These are phyloP conservation scores for Mamestra configurata DNA, from an alignment of 1,140 invertebrate species.

Conservation along the genomic window DNA sequence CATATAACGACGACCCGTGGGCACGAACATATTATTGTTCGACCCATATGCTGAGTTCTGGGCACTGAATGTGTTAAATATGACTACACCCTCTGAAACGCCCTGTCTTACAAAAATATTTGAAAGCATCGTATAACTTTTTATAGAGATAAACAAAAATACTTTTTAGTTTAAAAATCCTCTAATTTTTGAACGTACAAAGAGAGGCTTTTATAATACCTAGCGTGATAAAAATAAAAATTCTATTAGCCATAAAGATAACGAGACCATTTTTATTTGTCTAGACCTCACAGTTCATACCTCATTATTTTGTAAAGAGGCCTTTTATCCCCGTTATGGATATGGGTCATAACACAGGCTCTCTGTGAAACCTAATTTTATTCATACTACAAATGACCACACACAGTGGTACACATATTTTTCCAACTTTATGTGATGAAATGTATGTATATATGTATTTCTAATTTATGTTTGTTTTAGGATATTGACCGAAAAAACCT, in stretches of 20 bases:
- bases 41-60: no score
- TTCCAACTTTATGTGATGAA: neutral
- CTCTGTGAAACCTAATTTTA: neutral
- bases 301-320: conserved; percentile 7
- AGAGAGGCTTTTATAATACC: neutral
- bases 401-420: neutral
- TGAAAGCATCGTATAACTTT: no score
- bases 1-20: no score
- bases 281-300: neutral
- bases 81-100: no score
- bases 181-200: neutral
- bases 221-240: neutral
- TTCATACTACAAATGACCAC: conserved; percentile 21
- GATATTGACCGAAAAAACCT: neutral
- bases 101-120: no score
- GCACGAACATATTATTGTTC: no score
- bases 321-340: neutral
- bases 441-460: neutral
- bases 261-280: neutral
- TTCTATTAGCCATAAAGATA: neutral
- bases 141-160: no score
- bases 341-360: conserved; percentile 1
- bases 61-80: no score
- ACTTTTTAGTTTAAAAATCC: no score
- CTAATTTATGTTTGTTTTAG: neutral